Evolutionary conservation across 2,113 vertebrate genomes (phyloP).

Genomic region (Gambusia affinis): DNA sequence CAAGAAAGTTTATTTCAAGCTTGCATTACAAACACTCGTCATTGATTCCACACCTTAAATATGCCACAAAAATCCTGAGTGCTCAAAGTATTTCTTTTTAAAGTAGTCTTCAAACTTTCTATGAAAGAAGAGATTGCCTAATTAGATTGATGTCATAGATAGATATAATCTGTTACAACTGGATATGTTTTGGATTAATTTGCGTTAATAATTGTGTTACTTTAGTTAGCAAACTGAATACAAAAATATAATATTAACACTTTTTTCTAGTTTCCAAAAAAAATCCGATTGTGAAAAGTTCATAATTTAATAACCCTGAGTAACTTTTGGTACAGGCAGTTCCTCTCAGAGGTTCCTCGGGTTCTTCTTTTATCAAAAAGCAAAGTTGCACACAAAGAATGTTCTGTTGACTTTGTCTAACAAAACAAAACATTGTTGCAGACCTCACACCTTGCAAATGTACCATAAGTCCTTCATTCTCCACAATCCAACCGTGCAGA

Average conservation of each 20-base stretch:
- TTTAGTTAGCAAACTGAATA: background rate
- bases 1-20: conserved; percentile 30
- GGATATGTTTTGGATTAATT: no score
- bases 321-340: conserved; percentile 6
- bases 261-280: background rate
- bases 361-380: background rate
- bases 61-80: conserved; percentile 12
- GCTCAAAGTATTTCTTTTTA: background rate
- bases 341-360: background rate
- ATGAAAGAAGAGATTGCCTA: background rate
- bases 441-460: background rate
- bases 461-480: conserved; percentile 6
- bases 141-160: background rate
- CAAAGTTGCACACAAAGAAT: background rate
- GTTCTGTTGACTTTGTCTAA: conserved; percentile 5
- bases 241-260: conserved; percentile 1
- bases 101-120: background rate
- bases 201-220: background rate
- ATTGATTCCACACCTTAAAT: conserved; percentile 9
- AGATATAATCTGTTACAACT: background rate
- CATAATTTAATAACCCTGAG: conserved; percentile 27
- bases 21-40: conserved; percentile 26
- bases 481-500: background rate
- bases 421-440: background rate
- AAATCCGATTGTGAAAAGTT: background rate